Percentiles rank a stretch among this genome's conserved stretches.
Conservation (phyloP, 1,140 invertebrate species). For the Drosophila arizonae region DNA sequence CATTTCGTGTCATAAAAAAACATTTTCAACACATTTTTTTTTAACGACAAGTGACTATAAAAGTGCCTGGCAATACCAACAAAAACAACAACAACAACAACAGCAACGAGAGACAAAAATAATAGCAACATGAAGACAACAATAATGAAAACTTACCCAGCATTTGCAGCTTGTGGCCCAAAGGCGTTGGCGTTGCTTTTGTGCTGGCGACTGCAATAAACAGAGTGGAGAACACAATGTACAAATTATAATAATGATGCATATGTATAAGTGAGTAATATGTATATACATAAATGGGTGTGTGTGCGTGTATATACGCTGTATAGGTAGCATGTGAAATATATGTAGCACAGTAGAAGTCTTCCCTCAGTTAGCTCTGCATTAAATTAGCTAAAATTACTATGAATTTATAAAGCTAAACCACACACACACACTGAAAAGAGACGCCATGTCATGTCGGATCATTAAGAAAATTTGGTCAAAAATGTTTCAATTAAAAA, state of each 20-base stretch:
- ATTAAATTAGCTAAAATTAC: slow-evolving; percentile 76
- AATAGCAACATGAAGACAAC: slow-evolving; percentile 16
- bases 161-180: slow-evolving; percentile 75
- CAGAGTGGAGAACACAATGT: slow-evolving; percentile 49
- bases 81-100: slow-evolving; percentile 1
- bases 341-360: neutral
- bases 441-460: slow-evolving; percentile 78
- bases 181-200: slow-evolving; percentile 57
- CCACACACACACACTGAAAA: slow-evolving; percentile 33
- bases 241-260: slow-evolving; percentile 75
- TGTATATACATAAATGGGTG: neutral
- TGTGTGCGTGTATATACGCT: slow-evolving; percentile 2
- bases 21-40: slow-evolving; percentile 71
- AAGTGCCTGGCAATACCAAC: slow-evolving; percentile 41
- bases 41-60: slow-evolving; percentile 71
- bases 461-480: slow-evolving; percentile 81
- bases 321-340: slow-evolving; percentile 44
- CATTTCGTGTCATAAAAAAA: slow-evolving; percentile 76
- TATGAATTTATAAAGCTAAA: slow-evolving; percentile 57
- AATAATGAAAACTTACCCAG: slow-evolving; percentile 61
- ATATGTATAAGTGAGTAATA: slow-evolving; percentile 23
- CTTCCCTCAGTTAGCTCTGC: slow-evolving; percentile 54
- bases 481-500: slow-evolving; percentile 80
- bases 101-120: slow-evolving; percentile 1
- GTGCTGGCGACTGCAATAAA: slow-evolving; percentile 67